Evolutionary conservation across 2,888 invertebrate genomes (phyloP), one percentile per base, ranked within the genome.

Genomic region (Pegoplata infirma): DNA sequence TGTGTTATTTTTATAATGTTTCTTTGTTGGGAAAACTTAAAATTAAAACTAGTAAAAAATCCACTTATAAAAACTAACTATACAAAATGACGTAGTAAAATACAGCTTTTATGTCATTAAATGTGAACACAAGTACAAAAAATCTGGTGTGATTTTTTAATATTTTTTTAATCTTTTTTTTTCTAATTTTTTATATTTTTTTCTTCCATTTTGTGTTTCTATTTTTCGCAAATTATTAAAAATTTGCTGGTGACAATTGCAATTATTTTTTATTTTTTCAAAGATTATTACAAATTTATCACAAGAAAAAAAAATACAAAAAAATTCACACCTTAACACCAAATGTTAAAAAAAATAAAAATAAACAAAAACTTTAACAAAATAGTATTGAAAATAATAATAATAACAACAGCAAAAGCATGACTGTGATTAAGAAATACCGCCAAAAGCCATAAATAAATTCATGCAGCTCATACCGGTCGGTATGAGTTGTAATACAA

Each of bases 381-480:
- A n/a, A 17, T 25, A 17, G 3, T 10, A 10, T 5, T 53, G n/a
- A 3, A 56, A 56, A 58, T 8, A 58, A 19, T 14, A 46, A 23
- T 21, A 23, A 17, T 58, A 59, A 46, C 10, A 49, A 36, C 40
- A 17, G 46, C 73, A 49, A 66, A 59, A 46, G 23, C 40, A n/a
- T 19, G 28, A n/a, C 59, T 56, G 12, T 44, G 21, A 74, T 79
- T 67, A 72, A 67, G 67, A 75, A 79, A 79, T 75, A 75, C 61
- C 75, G 75, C 79, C 75, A 72, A 79, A 79, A 79, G 71, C 58
- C 61, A 63, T 25, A 71, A 59, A 78, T 14, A 61, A 58, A 23
- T 7, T 47, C 2, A 32, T n/a, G n/a, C n/a, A n/a, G n/a, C n/a
- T n/a, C 12, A 47, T 14, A 58, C 40, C 17, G 21, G 63, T 69